phyloP scores from a whole-genome alignment of 2,113 vertebrate species.

The Hucho hucho region DNA sequence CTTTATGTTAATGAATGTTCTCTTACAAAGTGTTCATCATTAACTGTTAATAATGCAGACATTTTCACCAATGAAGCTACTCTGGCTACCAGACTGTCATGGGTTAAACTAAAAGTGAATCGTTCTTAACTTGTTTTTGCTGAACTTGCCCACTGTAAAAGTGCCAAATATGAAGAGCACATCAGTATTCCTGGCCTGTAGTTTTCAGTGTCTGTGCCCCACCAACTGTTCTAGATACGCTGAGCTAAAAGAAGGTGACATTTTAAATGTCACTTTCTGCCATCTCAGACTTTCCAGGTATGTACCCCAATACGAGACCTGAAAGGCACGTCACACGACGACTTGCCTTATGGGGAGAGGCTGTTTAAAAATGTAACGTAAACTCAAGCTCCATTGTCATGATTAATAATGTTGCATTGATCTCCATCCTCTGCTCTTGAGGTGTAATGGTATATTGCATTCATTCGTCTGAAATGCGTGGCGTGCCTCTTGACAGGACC shows the following conservation, averaged over 20 bases:
- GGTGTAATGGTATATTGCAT: constrained; percentile 18
- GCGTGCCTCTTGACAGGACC: too few species aligned
- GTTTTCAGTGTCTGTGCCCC: background rate
- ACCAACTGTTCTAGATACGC: constrained; percentile 19
- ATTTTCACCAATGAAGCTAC: too few species aligned
- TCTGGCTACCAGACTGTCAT: too few species aligned
- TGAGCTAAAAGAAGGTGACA: background rate
- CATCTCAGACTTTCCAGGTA: constrained; percentile 31
- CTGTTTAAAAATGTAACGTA: too few species aligned
- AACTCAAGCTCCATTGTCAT: constrained; percentile 24
- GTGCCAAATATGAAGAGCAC: too few species aligned
- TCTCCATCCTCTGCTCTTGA: constrained; percentile 30
- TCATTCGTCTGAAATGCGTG: constrained; percentile 23
- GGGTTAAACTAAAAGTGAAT: too few species aligned
- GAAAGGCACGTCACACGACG: background rate
- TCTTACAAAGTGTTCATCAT: too few species aligned
- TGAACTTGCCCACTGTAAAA: too few species aligned
- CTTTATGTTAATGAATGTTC: too few species aligned
- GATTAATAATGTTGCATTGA: constrained; percentile 50
- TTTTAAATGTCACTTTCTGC: constrained; percentile 34
- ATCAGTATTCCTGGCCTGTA: constrained; percentile 20
- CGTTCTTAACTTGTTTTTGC: too few species aligned
- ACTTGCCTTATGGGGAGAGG: too few species aligned
- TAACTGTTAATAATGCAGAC: too few species aligned
- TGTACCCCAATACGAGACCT: background rate